Percentiles rank a stretch among this genome's conserved stretches.
phyloP scores from a whole-genome alignment of 2,888 invertebrate genomes.

The Cephus runcator region DNA sequence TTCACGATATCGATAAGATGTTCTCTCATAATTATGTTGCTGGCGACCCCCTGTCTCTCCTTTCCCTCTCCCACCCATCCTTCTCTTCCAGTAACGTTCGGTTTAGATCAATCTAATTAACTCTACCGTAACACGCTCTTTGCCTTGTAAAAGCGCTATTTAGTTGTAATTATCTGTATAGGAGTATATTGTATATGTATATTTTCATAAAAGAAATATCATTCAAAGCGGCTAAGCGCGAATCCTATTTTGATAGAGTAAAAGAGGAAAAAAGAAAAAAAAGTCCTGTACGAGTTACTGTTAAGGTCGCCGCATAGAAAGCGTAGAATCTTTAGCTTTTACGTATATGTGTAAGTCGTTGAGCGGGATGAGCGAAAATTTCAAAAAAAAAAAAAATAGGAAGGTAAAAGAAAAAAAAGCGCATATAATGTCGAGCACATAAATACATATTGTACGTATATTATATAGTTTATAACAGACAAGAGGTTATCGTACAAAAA shows the following conservation, averaged over 20 bases:
- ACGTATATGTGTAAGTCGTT: neutral
- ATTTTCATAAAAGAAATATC: neutral
- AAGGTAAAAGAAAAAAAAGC: neutral
- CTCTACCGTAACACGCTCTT: neutral
- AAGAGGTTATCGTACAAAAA: neutral
- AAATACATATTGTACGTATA: constrained; percentile 4
- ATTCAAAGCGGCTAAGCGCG: neutral
- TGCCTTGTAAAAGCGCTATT: neutral
- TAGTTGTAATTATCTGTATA: neutral
- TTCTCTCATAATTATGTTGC: neutral
- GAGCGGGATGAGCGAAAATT: neutral
- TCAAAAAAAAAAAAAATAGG: neutral
- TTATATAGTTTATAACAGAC: neutral
- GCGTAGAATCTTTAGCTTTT: neutral
- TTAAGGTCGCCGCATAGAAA: neutral
- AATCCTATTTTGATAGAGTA: neutral
- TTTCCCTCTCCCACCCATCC: neutral
- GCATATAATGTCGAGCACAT: neutral
- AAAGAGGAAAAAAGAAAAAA: neutral
- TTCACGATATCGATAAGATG: neutral
- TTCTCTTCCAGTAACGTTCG: neutral
- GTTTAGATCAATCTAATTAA: neutral
- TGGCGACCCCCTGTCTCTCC: neutral
- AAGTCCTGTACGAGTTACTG: neutral
- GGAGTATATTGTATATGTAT: neutral